Conservation (phyloP, 2,113 vertebrate species). For the Nothoprocta pentlandii region DNA sequence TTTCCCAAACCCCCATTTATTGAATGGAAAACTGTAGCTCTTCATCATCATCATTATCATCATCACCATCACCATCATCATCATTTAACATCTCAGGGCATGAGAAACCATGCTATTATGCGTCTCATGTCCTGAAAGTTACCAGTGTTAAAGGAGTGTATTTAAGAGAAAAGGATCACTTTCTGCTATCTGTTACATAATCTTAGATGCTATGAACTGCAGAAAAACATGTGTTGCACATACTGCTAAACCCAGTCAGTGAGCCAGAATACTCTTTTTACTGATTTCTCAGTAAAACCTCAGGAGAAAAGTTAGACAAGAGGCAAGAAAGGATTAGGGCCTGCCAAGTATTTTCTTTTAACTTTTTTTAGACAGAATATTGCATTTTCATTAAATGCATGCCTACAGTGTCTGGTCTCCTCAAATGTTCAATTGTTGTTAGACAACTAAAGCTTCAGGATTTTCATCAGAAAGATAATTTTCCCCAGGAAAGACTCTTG, state of each 20-base stretch:
- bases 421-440: not conserved
- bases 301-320: not conserved
- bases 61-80: not conserved
- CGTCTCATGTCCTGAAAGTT: not conserved
- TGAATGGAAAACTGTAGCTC: not conserved
- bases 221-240: rapidly evolving
- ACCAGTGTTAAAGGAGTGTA: not conserved
- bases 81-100: not conserved
- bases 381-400: not conserved
- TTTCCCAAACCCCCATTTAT: not conserved
- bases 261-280: not conserved
- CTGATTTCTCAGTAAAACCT: not conserved
- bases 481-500: constrained; percentile 10
- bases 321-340: not conserved
- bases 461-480: constrained; percentile 27
- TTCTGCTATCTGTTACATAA: not conserved
- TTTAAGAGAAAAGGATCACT: not conserved
- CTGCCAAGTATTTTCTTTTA: not conserved
- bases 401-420: not conserved
- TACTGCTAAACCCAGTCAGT: not conserved
- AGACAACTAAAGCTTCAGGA: not conserved
- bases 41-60: too few species aligned
- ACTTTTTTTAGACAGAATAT: not conserved
- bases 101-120: not conserved
- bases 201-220: not conserved